Base-by-base conservation (phyloP, 2,797 vertebrate genomes). In the Pseudochirops cupreus region DNA sequence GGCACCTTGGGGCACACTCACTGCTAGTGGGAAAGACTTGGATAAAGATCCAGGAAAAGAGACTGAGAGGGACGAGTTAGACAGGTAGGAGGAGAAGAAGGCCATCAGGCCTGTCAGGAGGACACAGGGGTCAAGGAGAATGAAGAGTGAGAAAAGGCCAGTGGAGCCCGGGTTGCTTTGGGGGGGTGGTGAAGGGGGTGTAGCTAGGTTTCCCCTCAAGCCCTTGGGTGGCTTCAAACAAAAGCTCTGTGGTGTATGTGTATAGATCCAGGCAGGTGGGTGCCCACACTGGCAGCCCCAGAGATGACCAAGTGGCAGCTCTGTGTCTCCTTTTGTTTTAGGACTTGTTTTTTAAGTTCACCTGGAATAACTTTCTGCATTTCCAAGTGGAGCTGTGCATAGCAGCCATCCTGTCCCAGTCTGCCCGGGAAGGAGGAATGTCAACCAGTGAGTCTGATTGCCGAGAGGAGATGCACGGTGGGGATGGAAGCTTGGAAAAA, bases 311-410 rank as follows among this genome's bases (percentile, higher is more conserved):
- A 54, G 12, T 29, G 14, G 94, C 14, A 11, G 13, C 12, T 46
- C 39, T 92, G 87, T 91, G 0, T 92, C 52, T 90, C 58, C 95
- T 96, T 91, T 96, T 58, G 26, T 54, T 95, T 0, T 97, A 99
- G 99, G 99, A 99, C 98, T 99, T 99, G 97, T 99, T 99, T 99
- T 99, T 99, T 98, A 99, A 99, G 98, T 99, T 99, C 98, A 99
- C 99, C 55, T 99, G 99, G 99, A 99, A 99, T 98, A 99, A 99
- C 98, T 99, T 99, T 98, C 98, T 99, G 99, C 99, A 99, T 99
- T 99, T 99, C 99, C 99, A 99, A 99, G 99, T 99, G 99, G 99
- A 99, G 97, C 98, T 99, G 95, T 99, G 99, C 93, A 99, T 99
- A 98, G 99, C 99, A 0, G 99, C 99, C 89, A 99, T 99, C 95